phyloP scores from a whole-genome alignment of 1,140 invertebrate genomes.

The Bactericera cockerelli region DNA sequence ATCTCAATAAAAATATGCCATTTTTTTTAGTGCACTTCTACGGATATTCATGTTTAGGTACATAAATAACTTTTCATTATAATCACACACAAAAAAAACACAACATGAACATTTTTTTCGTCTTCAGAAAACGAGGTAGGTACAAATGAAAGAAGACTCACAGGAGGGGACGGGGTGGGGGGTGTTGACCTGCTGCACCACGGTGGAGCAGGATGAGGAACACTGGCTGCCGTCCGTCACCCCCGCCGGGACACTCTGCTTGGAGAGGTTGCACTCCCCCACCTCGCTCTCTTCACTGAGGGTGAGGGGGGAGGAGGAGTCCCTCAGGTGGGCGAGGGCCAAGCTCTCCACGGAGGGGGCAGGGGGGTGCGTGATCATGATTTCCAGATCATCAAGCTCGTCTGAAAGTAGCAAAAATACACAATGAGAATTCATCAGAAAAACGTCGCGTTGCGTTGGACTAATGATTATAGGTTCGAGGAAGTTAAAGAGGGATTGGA shows the following conservation, averaged over 20 bases:
- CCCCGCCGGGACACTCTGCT: constrained; percentile 15
- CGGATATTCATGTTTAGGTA: too few species aligned
- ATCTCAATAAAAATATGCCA: too few species aligned
- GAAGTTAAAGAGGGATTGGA: too few species aligned
- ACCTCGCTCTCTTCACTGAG: constrained; percentile 25
- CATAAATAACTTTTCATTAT: too few species aligned
- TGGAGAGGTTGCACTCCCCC: not conserved
- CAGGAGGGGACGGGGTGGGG: not conserved
- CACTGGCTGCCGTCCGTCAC: constrained; percentile 51
- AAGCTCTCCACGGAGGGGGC: constrained; percentile 54
- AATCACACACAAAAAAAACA: too few species aligned
- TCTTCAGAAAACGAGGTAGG: too few species aligned
- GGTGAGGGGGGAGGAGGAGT: constrained; percentile 30
- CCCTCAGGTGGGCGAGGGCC: constrained; percentile 48
- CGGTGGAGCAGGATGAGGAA: constrained; percentile 65
- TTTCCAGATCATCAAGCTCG: constrained; percentile 44
- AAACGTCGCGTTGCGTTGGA: too few species aligned
- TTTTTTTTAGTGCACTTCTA: too few species aligned
- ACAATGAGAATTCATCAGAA: too few species aligned
- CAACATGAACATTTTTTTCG: too few species aligned
- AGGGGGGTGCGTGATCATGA: constrained; percentile 57
- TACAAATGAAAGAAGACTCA: too few species aligned
- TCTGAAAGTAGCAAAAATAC: constrained; percentile 29
- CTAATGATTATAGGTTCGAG: too few species aligned
- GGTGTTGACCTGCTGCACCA: constrained; percentile 40